A percentile compares a stretch with the other conserved stretches of the same genome.
Conservation (phyloP, 2,797 vertebrate genomes). For the Mus spretus region DNA sequence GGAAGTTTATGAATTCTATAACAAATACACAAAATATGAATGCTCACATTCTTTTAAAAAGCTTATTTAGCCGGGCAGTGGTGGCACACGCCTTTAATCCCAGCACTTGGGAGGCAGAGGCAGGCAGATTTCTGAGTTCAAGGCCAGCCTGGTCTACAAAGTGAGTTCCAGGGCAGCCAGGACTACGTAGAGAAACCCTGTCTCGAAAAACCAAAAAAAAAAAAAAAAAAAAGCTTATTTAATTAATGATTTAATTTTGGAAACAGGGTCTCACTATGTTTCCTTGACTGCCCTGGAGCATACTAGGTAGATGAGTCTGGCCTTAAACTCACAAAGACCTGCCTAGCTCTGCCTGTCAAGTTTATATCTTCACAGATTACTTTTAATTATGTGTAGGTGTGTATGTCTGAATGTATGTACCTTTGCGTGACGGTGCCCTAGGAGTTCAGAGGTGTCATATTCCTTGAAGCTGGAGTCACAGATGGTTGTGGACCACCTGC, state of each 20-base stretch:
- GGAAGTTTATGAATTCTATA: constrained; percentile 21
- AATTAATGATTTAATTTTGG: not conserved
- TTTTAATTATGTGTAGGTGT: too few species aligned
- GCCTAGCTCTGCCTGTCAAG: not conserved
- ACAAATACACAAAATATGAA: not conserved
- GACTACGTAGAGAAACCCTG: too few species aligned
- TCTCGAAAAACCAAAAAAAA: too few species aligned
- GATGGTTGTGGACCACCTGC: not conserved
- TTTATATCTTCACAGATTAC: not conserved
- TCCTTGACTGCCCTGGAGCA: not conserved
- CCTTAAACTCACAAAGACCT: not conserved
- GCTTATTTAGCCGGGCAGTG: too few species aligned
- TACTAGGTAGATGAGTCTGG: not conserved
- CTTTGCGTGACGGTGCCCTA: too few species aligned
- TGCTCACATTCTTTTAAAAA: not conserved
- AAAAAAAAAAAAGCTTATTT: not conserved
- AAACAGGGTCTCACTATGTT: not conserved
- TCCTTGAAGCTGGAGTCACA: not conserved
- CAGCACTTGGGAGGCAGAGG: too few species aligned
- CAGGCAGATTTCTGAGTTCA: too few species aligned
- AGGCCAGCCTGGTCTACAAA: too few species aligned
- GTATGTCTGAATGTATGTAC: not conserved
- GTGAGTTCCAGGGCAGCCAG: too few species aligned
- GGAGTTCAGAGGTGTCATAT: not conserved
- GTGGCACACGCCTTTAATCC: too few species aligned